These are phyloP conservation scores for Xiphophorus birchmanni DNA, from an alignment of 2,797 vertebrate species.

Conservation along the genomic window DNA sequence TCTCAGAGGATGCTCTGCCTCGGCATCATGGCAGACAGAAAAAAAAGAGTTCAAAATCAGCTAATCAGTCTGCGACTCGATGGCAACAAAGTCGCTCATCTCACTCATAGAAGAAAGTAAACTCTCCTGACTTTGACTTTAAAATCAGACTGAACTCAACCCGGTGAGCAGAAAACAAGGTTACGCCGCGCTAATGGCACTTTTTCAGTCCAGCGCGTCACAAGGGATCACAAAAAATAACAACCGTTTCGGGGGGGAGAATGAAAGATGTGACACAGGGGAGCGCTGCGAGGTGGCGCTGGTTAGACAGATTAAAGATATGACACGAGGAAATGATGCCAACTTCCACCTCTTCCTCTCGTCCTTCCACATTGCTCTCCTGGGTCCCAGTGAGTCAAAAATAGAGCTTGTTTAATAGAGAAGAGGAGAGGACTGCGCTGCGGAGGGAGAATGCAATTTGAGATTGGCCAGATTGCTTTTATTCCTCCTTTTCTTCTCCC, in stretches of 20 bases:
- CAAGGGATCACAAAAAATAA: slow-evolving; percentile 61
- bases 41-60: slow-evolving; percentile 38
- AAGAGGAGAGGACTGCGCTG: slow-evolving; percentile 60
- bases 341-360: slow-evolving; percentile 62
- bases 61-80: slow-evolving; percentile 23
- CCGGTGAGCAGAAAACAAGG: slow-evolving; percentile 45
- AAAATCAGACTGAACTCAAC: slow-evolving; percentile 44
- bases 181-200: slow-evolving; percentile 36
- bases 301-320: slow-evolving; percentile 59
- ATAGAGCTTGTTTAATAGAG: slow-evolving; percentile 76
- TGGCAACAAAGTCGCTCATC: slow-evolving; percentile 17
- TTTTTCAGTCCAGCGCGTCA: slow-evolving; percentile 49
- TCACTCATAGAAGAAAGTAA: slow-evolving; percentile 21
- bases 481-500: slow-evolving; percentile 20
- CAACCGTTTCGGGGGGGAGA: slow-evolving; percentile 54
- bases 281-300: slow-evolving; percentile 36
- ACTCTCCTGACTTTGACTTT: slow-evolving; percentile 56
- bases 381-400: slow-evolving; percentile 67
- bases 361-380: slow-evolving; percentile 55
- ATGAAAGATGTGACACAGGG: slow-evolving; percentile 52
- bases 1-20: slow-evolving; percentile 37
- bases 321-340: slow-evolving; percentile 67
- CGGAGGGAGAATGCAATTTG: slow-evolving; percentile 76
- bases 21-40: slow-evolving; percentile 26
- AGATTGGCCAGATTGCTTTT: slow-evolving; percentile 79